phyloP scores from a whole-genome alignment of 2,797 vertebrate genomes.

The Diplodus puntazzo region DNA sequence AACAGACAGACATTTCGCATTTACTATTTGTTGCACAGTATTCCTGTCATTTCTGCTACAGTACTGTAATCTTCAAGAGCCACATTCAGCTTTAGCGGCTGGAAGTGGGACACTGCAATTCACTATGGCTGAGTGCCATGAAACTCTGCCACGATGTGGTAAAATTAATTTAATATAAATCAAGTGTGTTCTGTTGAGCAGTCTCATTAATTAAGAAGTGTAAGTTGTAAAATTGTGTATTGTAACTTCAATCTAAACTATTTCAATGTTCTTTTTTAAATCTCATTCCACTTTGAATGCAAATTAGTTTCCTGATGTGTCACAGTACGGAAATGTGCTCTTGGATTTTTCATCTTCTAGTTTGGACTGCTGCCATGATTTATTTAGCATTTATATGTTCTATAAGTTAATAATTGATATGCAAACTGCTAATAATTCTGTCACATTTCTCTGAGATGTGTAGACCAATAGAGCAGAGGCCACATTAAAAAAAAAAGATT shows the following conservation, averaged over 20 bases:
- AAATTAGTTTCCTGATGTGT: slow-evolving; percentile 26
- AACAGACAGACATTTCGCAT: not conserved
- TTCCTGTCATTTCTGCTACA: slow-evolving; percentile 25
- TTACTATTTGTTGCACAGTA: slow-evolving; percentile 4
- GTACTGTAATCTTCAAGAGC: slow-evolving; percentile 21
- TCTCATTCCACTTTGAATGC: slow-evolving; percentile 23
- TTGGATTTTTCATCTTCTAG: slow-evolving; percentile 1
- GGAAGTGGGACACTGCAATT: slow-evolving; percentile 32
- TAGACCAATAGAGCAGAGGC: slow-evolving; percentile 10
- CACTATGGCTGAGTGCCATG: slow-evolving; percentile 14
- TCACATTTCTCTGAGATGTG: not conserved
- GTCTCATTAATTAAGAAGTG: slow-evolving; percentile 40
- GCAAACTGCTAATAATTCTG: too few relatives aligned
- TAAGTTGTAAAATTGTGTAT: slow-evolving; percentile 12
- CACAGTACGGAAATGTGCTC: not conserved
- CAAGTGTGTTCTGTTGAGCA: slow-evolving; percentile 33
- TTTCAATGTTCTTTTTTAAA: slow-evolving; percentile 7
- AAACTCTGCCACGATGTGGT: slow-evolving; percentile 30
- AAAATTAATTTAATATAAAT: slow-evolving; percentile 48
- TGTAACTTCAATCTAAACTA: slow-evolving; percentile 29
- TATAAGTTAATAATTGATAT: slow-evolving; percentile 6
- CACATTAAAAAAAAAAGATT: not conserved
- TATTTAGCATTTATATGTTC: not conserved
- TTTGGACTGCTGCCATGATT: not conserved
- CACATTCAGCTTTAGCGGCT: slow-evolving; percentile 34